Conservation (phyloP, 2,888 invertebrate genomes). For the Bursaphelenchus okinawaensis region DNA sequence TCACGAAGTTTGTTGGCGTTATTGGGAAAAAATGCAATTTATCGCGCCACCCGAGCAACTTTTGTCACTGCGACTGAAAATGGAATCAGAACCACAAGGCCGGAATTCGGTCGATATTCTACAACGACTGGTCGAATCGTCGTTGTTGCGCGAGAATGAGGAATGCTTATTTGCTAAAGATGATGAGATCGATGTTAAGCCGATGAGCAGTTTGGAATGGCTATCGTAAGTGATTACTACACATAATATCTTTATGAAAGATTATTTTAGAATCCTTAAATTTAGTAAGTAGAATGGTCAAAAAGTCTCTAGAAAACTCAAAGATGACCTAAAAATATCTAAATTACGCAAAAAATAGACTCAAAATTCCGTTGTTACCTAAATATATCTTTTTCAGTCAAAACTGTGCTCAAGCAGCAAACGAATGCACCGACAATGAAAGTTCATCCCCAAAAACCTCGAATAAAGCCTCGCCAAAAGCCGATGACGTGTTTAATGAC, state of each 20-base stretch:
- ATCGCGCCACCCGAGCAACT: conserved; percentile 14
- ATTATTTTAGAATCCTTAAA: too few species aligned
- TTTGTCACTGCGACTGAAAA: neutral
- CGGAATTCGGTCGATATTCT: neutral
- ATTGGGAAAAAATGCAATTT: conserved; percentile 26
- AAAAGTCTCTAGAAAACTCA: neutral
- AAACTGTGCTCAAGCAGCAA: neutral
- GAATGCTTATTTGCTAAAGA: neutral
- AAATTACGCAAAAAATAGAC: neutral
- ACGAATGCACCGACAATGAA: neutral
- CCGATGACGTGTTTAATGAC: neutral
- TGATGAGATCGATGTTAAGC: neutral
- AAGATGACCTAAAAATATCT: neutral
- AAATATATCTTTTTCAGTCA: too few species aligned
- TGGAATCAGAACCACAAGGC: neutral
- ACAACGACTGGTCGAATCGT: neutral
- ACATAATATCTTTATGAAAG: too few species aligned
- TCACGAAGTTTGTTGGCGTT: conserved; percentile 26
- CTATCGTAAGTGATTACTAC: neutral
- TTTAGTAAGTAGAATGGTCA: neutral
- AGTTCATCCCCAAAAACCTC: neutral
- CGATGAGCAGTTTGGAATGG: neutral
- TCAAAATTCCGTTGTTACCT: too few species aligned
- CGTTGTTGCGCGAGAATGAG: neutral
- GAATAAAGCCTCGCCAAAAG: neutral